Percentiles rank a stretch among this genome's conserved stretches.
Evolutionary conservation across 2,888 invertebrate genomes (phyloP).

Genomic region (Dryadula phaetusa): DNA sequence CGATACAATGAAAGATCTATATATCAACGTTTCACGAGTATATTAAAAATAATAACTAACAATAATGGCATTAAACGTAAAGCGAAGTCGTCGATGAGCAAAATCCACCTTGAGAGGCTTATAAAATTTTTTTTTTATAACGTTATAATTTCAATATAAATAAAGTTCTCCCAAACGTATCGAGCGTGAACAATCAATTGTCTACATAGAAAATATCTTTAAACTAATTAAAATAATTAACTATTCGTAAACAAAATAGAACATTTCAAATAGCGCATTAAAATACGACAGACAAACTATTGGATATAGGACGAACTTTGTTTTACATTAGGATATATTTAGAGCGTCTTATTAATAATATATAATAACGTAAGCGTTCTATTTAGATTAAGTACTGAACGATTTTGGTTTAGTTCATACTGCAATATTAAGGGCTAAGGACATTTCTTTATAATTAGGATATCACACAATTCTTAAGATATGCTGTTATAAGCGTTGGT

Average conservation of each 20-base stretch:
- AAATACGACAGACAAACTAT: conserved; percentile 45
- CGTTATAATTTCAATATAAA: conserved; percentile 1
- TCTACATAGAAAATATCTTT: conserved; percentile 28
- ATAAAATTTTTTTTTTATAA: conserved; percentile 10
- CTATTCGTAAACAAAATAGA: conserved; percentile 32
- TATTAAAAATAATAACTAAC: conserved; percentile 14
- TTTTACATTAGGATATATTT: conserved; percentile 62
- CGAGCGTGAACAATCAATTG: conserved; percentile 27
- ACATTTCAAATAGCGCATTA: conserved; percentile 47
- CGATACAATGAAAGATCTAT: conserved; percentile 37
- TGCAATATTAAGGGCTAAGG: conserved; percentile 65
- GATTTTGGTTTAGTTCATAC: conserved; percentile 67
- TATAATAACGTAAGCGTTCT: conserved; percentile 64
- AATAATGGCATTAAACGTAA: conserved; percentile 11
- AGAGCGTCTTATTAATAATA: conserved; percentile 60
- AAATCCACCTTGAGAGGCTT: conserved; percentile 14
- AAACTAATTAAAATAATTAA: conserved; percentile 28
- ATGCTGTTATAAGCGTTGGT: conserved; percentile 83
- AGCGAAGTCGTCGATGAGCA: conserved; percentile 22
- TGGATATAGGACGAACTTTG: conserved; percentile 65
- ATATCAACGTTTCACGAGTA: conserved; percentile 18
- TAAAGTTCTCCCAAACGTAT: conserved; percentile 32
- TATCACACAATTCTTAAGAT: conserved; percentile 84
- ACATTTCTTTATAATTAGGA: conserved; percentile 77
- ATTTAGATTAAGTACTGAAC: conserved; percentile 78